Base-by-base conservation (phyloP, 2,113 vertebrate species). In the Phodopus roborovskii region DNA sequence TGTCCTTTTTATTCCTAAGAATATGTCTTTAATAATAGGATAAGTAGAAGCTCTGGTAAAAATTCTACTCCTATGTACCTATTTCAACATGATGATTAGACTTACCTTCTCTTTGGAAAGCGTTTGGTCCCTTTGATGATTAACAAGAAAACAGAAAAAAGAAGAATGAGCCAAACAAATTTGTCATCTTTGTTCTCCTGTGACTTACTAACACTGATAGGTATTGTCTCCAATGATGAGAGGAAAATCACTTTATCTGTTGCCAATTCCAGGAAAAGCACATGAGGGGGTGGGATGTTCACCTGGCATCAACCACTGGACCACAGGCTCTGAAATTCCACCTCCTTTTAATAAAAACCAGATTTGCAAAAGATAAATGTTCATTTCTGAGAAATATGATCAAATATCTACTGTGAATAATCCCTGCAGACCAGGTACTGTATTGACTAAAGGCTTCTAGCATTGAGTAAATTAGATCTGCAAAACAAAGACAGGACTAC, bases 51-150 rank as follows among this genome's bases (percentile, higher is more conserved):
- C n/a, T 87, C 95, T 83, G 28, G 70, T 90, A 56, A 77, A 42
- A 79, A 93, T 73, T 92, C 82, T 90, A 12, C 42, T 91, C 22
- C 50, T 78, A 0, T 78, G 90, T 75, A 74, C 45, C 83, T 88
- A 56, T 58, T 78, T 73, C 26, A 77, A 2, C 39, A 50, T 62
- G 92, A 84, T 90, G 88, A 70, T 71, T 62, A 82, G 50, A 60
- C 58, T 97, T 39, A 73, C 58, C 93, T 95, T 95, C 71, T 95
- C 86, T 94, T 96, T 79, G 33, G 85, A 96, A 87, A 88, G 74
- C 56, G 58, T 92, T 92, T 91, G 75, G 66, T 81, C 73, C 50
- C 68, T 94, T 70, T 97, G 28, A 58, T 94, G 89, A 93, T 79
- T 56, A 95, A 93, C 82, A 96, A 93, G 86, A 87, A 96, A 94